A percentile compares a stretch with the other conserved stretches of the same genome.
These are phyloP conservation scores for Drosophila hydei DNA, from an alignment of 1,140 invertebrate species.

Conservation along the genomic window DNA sequence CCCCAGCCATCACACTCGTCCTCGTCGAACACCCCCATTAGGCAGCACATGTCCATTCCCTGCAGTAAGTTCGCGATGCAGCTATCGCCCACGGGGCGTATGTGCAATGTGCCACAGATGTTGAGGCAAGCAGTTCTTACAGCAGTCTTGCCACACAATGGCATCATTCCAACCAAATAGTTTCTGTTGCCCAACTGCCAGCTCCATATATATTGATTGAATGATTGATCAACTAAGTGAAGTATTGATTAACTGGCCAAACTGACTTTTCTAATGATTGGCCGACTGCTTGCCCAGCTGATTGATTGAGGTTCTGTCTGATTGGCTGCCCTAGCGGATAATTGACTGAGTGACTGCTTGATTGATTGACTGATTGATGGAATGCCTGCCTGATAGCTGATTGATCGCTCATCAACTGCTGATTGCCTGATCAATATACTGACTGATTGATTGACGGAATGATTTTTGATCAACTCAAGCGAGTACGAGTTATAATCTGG, in stretches of 20 bases:
- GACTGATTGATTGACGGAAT: not conserved
- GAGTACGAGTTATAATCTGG: too few relatives aligned
- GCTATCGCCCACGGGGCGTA: slow-evolving; percentile 42
- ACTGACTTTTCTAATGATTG: too few relatives aligned
- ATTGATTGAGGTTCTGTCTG: too few relatives aligned
- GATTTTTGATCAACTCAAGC: too few relatives aligned
- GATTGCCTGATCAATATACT: not conserved
- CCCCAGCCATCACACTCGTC: slow-evolving; percentile 3
- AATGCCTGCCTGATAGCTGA: too few relatives aligned
- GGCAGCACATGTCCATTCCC: not conserved
- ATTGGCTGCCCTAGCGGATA: too few relatives aligned
- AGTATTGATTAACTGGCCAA: too few relatives aligned
- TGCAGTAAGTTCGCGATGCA: slow-evolving; percentile 30
- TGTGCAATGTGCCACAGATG: slow-evolving; percentile 24
- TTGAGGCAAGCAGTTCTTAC: slow-evolving; percentile 3
- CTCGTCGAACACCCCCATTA: not conserved
- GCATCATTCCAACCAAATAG: slow-evolving; percentile 19
- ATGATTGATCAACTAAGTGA: not conserved
- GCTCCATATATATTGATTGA: not conserved
- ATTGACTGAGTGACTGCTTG: too few relatives aligned
- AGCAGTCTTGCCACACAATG: slow-evolving; percentile 18
- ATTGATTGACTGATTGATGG: not conserved
- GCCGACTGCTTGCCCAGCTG: too few relatives aligned
- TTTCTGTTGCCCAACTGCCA: not conserved
- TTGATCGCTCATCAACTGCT: too few relatives aligned